Evolutionary conservation across 2,888 invertebrate genomes (phyloP).

Genomic region (Disparrhopalites patrizii): DNA sequence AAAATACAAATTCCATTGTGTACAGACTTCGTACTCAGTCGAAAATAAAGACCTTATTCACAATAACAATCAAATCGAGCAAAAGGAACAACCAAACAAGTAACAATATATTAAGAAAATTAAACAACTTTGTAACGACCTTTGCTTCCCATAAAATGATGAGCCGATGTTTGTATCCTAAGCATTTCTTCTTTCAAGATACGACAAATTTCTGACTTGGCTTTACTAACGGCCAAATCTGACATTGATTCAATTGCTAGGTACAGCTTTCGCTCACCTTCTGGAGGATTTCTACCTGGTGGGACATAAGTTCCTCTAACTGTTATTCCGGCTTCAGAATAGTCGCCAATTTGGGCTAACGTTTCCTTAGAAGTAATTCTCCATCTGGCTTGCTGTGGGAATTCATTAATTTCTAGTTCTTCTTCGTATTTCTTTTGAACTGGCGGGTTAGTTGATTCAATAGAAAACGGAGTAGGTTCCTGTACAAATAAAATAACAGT

Average conservation of each 20-base stretch:
- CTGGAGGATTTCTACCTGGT: slow-evolving; percentile 84
- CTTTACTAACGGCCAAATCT: slow-evolving; percentile 91
- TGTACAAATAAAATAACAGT: slow-evolving; percentile 16
- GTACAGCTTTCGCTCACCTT: slow-evolving; percentile 92
- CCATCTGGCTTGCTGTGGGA: slow-evolving; percentile 98
- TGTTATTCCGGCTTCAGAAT: slow-evolving; percentile 97
- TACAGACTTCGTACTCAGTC: too few species aligned
- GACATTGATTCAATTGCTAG: slow-evolving; percentile 98
- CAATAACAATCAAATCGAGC: neutral
- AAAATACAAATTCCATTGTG: too few species aligned
- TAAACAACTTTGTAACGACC: slow-evolving; percentile 92
- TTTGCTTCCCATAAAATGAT: slow-evolving; percentile 77
- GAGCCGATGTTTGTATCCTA: slow-evolving; percentile 79
- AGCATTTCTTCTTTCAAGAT: slow-evolving; percentile 97
- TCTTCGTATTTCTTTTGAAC: slow-evolving; percentile 79
- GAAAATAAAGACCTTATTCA: too few species aligned
- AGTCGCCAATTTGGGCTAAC: slow-evolving; percentile 94
- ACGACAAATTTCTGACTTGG: slow-evolving; percentile 94
- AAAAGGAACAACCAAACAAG: neutral
- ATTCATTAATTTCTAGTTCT: slow-evolving; percentile 99
- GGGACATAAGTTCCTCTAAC: slow-evolving; percentile 94
- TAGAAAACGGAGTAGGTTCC: slow-evolving; percentile 38
- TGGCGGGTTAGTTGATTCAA: slow-evolving; percentile 45
- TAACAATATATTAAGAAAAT: slow-evolving; percentile 32
- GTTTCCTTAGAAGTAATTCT: slow-evolving; percentile 92